These are phyloP conservation scores for Aurelia coerulea DNA, from an alignment of 30 jellyfish, hydroid and myxozoan species.

Conservation along the genomic window DNA sequence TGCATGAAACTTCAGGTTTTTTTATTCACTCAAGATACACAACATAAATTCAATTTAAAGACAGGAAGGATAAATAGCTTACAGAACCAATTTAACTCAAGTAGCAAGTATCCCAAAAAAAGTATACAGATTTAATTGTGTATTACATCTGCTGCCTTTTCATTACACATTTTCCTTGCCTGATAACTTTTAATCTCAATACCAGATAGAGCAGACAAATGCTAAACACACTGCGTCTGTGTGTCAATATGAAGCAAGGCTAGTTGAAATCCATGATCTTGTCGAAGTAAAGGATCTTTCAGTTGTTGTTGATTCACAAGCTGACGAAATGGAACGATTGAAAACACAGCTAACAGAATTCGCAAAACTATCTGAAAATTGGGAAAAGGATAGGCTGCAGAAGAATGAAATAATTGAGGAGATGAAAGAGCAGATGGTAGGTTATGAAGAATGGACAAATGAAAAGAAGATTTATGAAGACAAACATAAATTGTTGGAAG, in stretches of 20 bases:
- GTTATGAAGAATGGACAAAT: constrained; percentile 46
- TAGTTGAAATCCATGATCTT: constrained; percentile 32
- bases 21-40: too few relatives aligned
- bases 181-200: not conserved
- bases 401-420: constrained; percentile 58
- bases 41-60: too few relatives aligned
- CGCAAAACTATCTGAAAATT: constrained; percentile 67
- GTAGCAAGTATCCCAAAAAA: too few relatives aligned
- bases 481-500: constrained; percentile 34
- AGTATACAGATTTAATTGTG: too few relatives aligned
- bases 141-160: too few relatives aligned
- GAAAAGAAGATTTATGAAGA: constrained; percentile 58
- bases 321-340: constrained; percentile 54
- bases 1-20: too few relatives aligned
- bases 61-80: too few relatives aligned
- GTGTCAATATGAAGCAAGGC: constrained; percentile 27
- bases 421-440: constrained; percentile 54
- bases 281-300: constrained; percentile 62
- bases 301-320: constrained; percentile 55
- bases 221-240: constrained; percentile 9
- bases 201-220: constrained; percentile 21
- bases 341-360: constrained; percentile 56
- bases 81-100: too few relatives aligned
- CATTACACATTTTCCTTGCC: too few relatives aligned
- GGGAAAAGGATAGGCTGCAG: constrained; percentile 47